These are phyloP conservation scores for Xylophagus ater DNA, from an alignment of 2,888 invertebrate genomes.

Conservation along the genomic window DNA sequence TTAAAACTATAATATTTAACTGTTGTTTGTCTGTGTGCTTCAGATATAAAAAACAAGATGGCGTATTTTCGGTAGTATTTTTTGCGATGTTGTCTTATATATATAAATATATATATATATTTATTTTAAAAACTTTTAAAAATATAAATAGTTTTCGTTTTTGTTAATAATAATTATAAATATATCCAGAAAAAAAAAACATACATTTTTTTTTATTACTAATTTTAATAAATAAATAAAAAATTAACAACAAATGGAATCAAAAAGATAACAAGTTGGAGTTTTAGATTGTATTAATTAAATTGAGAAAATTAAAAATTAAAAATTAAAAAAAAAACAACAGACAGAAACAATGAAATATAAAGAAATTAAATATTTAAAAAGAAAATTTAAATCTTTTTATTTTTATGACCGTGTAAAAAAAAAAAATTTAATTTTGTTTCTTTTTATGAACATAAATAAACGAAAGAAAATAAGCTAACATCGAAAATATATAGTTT, in stretches of 20 bases:
- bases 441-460: no score
- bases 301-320: slow-evolving; percentile 3
- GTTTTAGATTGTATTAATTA: no score
- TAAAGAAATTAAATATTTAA: slow-evolving; percentile 3
- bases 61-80: slow-evolving; percentile 14
- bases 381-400: no score
- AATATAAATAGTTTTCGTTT: no score
- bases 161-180: slow-evolving; percentile 7
- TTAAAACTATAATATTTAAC: no score
- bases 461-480: no score
- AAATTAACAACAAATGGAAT: slow-evolving; percentile 11
- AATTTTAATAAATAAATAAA: slow-evolving; percentile 8
- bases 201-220: slow-evolving; percentile 10
- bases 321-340: background rate
- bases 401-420: no score
- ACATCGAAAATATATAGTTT: no score
- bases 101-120: slow-evolving; percentile 9
- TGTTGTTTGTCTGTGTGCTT: slow-evolving; percentile 29
- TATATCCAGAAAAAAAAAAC: slow-evolving; percentile 11
- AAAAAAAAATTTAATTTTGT: no score
- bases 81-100: slow-evolving; percentile 18
- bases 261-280: background rate
- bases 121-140: slow-evolving; percentile 9
- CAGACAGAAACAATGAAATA: background rate
- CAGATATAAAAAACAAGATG: slow-evolving; percentile 20